These are phyloP conservation scores for Sorex maritimensis DNA, from an alignment of 2,797 vertebrate species.

Conservation along the genomic window DNA sequence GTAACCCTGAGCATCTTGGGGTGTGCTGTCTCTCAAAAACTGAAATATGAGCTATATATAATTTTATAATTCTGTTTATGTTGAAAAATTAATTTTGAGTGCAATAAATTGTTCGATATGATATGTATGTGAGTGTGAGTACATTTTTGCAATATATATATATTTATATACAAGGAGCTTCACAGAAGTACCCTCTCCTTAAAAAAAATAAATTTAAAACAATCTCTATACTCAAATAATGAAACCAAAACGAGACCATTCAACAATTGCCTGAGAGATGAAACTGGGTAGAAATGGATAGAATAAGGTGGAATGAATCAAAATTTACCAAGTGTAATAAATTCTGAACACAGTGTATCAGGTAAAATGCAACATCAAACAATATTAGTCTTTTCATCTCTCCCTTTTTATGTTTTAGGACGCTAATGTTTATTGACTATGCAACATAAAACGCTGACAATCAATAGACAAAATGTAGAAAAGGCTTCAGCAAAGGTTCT, in stretches of 20 bases:
- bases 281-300: neutral
- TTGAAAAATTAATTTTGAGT: constrained; percentile 56
- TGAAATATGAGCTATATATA: neutral
- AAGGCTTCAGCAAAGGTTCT: too few relatives aligned
- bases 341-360: neutral
- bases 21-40: neutral
- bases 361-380: neutral
- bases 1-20: too few relatives aligned
- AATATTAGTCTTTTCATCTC: neutral
- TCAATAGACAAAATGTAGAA: too few relatives aligned
- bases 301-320: neutral
- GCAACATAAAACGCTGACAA: too few relatives aligned
- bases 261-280: neutral
- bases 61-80: neutral
- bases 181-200: neutral
- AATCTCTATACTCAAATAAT: neutral
- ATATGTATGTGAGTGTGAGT: neutral
- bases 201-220: constrained; percentile 30
- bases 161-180: too few relatives aligned
- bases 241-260: neutral
- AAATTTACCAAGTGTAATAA: neutral
- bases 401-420: neutral
- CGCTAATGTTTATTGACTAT: too few relatives aligned
- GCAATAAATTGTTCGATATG: constrained; percentile 14
- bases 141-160: neutral